Conservation (phyloP, 2,888 invertebrate species). For the Pheosia gnoma region DNA sequence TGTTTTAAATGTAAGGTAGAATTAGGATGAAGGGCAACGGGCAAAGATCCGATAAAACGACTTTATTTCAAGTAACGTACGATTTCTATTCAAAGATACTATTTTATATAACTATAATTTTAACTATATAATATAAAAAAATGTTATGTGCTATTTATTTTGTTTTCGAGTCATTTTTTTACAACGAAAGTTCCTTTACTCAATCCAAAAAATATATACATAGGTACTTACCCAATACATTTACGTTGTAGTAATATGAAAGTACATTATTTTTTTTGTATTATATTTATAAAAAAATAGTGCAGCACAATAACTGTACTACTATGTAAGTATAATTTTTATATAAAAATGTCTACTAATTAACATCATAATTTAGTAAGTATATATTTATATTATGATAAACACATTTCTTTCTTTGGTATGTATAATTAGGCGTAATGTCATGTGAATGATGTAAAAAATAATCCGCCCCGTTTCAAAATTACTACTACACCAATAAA, state of each 20-base stretch:
- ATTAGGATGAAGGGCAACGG: constrained; percentile 65
- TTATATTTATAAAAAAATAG: constrained; percentile 7
- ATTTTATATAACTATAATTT: neutral
- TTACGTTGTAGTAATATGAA: too few relatives aligned
- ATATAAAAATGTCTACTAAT: constrained; percentile 4
- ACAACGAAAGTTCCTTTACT: constrained; percentile 39
- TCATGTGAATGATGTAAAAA: constrained; percentile 15
- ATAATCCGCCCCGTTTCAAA: constrained; percentile 43
- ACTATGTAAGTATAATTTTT: constrained; percentile 9
- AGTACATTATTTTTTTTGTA: constrained; percentile 1
- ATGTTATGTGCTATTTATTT: neutral
- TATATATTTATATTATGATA: constrained; percentile 4
- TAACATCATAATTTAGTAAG: neutral
- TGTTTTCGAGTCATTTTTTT: constrained; percentile 1
- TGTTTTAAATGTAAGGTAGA: constrained; percentile 80
- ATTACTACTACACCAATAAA: constrained; percentile 27
- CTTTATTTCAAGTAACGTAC: constrained; percentile 3
- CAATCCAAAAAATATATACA: constrained; percentile 7
- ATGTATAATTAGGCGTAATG: constrained; percentile 7
- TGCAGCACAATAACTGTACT: constrained; percentile 6
- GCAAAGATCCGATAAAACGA: constrained; percentile 32
- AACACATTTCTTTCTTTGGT: too few relatives aligned
- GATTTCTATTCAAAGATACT: neutral
- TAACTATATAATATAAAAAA: neutral
- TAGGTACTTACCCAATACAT: too few relatives aligned